These are phyloP conservation scores for Pheosia gnoma DNA, from an alignment of 2,888 invertebrate species.

Conservation along the genomic window DNA sequence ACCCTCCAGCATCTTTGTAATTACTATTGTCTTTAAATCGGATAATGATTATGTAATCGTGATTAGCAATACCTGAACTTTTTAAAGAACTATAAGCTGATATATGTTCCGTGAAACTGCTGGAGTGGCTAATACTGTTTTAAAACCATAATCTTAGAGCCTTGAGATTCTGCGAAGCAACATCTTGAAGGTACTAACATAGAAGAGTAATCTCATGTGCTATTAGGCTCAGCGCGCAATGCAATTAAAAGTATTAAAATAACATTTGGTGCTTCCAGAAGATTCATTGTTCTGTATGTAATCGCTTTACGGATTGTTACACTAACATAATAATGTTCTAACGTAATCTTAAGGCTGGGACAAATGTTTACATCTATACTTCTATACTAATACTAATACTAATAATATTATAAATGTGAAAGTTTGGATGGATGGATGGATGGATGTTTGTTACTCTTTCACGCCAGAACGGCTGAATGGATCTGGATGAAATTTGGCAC, in stretches of 20 bases:
- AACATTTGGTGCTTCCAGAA: constrained; percentile 67
- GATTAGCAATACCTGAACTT: background rate
- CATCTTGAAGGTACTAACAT: constrained; percentile 34
- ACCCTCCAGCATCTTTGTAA: background rate
- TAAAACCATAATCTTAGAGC: background rate
- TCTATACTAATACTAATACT: too few relatives aligned
- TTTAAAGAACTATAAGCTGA: background rate
- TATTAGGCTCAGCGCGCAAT: constrained; percentile 55
- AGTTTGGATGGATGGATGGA: too few relatives aligned
- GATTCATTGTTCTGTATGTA: constrained; percentile 51
- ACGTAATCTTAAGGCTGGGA: constrained; percentile 48
- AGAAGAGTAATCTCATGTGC: constrained; percentile 46
- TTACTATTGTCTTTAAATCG: background rate
- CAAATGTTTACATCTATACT: background rate
- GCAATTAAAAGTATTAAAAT: constrained; percentile 81
- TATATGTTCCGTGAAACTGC: background rate
- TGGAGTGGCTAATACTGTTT: background rate
- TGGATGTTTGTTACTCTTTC: too few relatives aligned
- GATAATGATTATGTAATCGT: background rate
- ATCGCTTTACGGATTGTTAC: constrained; percentile 58
- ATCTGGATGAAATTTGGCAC: too few relatives aligned
- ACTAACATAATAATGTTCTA: constrained; percentile 52
- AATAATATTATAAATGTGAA: too few relatives aligned
- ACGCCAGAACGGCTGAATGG: too few relatives aligned
- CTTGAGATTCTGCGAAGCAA: constrained; percentile 22